A percentile compares a stretch with the other conserved stretches of the same genome.
phyloP scores from a whole-genome alignment of 2,797 vertebrate species.

The Distichodus sexfasciatus region DNA sequence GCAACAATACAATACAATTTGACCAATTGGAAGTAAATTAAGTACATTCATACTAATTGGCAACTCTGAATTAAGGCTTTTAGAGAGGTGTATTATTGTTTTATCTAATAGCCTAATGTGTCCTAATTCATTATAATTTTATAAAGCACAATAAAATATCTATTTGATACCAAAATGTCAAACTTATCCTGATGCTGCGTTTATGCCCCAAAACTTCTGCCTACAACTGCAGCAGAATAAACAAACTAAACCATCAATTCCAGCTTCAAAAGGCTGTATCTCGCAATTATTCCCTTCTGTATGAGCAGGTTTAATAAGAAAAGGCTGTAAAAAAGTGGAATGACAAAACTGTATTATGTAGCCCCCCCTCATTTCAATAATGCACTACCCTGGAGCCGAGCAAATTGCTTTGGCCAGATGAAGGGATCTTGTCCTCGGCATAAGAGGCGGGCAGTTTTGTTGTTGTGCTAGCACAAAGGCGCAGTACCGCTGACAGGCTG shows the following conservation, averaged over 20 bases:
- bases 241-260: neutral
- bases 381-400: slow-evolving; percentile 12
- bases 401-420: slow-evolving; percentile 46
- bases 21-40: neutral
- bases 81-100: slow-evolving; percentile 1
- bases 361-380: slow-evolving; percentile 29
- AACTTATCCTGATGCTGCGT: no score
- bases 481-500: slow-evolving; percentile 29
- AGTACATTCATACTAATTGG: neutral
- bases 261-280: neutral
- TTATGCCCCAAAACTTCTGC: neutral
- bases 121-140: neutral
- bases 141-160: neutral
- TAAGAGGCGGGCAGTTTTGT: slow-evolving; percentile 37
- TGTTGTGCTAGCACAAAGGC: slow-evolving; percentile 34
- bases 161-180: no score
- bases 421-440: slow-evolving; percentile 37
- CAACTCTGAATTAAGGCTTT: slow-evolving; percentile 6
- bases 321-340: slow-evolving; percentile 12
- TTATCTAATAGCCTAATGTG: slow-evolving; percentile 10
- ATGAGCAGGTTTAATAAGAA: slow-evolving; percentile 10
- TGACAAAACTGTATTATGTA: slow-evolving; percentile 8
- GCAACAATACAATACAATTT: neutral
- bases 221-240: neutral
- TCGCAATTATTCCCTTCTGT: neutral